Evolutionary conservation across 2,113 vertebrate genomes (phyloP).

Genomic region (Orthonyx spaldingii): DNA sequence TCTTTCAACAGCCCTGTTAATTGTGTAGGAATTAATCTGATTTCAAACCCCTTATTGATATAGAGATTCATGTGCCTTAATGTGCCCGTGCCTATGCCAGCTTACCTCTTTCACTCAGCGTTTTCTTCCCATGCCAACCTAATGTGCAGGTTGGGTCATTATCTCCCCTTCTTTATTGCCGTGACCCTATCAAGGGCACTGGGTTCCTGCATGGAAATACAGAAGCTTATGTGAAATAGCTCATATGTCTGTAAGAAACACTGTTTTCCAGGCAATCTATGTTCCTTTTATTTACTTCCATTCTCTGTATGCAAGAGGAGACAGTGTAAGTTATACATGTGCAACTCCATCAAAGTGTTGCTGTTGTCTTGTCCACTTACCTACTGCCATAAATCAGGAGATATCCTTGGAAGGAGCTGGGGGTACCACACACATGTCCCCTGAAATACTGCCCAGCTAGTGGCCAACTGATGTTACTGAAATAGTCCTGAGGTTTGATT

Average conservation of each 20-base stretch:
- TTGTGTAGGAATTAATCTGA: constrained; percentile 69
- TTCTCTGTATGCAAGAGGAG: background rate
- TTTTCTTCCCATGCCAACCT: background rate
- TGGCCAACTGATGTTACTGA: background rate
- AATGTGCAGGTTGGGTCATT: background rate
- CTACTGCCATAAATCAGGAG: background rate
- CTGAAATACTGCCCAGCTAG: background rate
- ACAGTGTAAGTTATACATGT: background rate
- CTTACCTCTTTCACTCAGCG: background rate
- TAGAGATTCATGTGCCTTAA: background rate
- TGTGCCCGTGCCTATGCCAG: background rate
- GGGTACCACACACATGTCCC: background rate
- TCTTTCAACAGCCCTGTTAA: constrained; percentile 68
- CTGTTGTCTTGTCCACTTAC: background rate
- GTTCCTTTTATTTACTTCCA: background rate
- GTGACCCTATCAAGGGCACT: background rate
- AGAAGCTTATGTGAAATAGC: background rate
- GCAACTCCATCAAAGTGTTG: background rate
- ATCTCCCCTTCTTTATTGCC: background rate
- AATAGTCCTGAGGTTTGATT: background rate
- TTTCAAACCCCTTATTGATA: constrained; percentile 56
- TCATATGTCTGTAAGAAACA: background rate
- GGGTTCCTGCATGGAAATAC: background rate
- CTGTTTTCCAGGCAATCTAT: background rate
- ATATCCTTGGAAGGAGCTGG: background rate